Percentiles rank a stretch among this genome's conserved stretches.
phyloP scores from a whole-genome alignment of 2,888 invertebrate species.

The Lithophane semibrunnea region DNA sequence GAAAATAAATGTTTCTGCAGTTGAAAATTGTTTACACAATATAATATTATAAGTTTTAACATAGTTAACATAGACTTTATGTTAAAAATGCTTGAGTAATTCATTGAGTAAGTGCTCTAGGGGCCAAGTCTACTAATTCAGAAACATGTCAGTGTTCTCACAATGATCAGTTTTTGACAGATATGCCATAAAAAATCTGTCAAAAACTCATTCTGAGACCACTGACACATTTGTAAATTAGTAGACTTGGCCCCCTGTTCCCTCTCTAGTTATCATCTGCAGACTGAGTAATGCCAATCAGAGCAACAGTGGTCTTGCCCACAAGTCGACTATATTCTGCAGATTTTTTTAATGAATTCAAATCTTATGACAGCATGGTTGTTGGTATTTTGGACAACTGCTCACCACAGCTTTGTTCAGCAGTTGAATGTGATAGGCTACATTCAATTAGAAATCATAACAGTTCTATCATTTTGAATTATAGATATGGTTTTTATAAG shows the following conservation, averaged over 20 bases:
- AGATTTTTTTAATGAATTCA: no score
- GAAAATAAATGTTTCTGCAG: not conserved
- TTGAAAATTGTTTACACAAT: not conserved
- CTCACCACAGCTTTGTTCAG: not conserved
- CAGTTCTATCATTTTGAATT: not conserved
- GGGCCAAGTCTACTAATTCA: no score
- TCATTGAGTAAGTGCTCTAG: not conserved
- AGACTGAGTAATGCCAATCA: not conserved
- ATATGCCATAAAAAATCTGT: no score
- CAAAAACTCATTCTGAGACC: no score
- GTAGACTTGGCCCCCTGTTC: no score
- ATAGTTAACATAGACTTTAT: not conserved
- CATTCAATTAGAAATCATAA: not conserved
- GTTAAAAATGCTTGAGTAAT: not conserved
- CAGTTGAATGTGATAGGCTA: not conserved
- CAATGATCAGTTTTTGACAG: no score
- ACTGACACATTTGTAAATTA: no score
- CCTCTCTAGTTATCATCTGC: no score
- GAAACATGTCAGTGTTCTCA: no score
- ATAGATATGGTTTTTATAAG: not conserved
- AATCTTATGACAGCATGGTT: not conserved
- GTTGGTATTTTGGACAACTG: not conserved
- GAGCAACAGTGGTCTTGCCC: no score
- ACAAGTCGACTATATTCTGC: not conserved
- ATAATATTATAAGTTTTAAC: not conserved